Evolutionary conservation across 2,888 invertebrate species (phyloP).

Genomic region (Scaptodrosophila latifasciaeformis): DNA sequence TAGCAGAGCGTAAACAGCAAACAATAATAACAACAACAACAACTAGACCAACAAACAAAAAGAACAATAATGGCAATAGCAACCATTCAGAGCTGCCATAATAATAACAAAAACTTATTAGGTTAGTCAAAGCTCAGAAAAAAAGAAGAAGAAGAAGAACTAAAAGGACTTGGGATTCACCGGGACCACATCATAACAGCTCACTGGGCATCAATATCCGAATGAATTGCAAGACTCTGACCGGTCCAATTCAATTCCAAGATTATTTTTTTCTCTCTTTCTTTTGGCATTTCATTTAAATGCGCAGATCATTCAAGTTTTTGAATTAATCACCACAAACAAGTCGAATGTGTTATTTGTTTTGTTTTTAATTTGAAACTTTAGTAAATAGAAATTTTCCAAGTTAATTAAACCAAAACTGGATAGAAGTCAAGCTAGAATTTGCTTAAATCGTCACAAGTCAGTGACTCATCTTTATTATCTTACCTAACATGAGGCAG

Average conservation of each 20-base stretch:
- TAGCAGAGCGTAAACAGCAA: constrained; percentile 40
- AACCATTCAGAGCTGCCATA: constrained; percentile 25
- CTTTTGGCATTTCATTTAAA: constrained; percentile 19
- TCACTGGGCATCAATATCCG: not conserved
- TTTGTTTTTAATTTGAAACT: too few species aligned
- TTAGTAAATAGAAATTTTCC: too few species aligned
- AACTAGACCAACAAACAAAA: constrained; percentile 5
- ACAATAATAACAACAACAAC: constrained; percentile 21
- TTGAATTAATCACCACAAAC: constrained; percentile 19
- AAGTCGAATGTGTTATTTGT: constrained; percentile 12
- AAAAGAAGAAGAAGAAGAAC: too few species aligned
- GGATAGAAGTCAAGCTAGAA: too few species aligned
- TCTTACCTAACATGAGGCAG: too few species aligned
- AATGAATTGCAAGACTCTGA: not conserved
- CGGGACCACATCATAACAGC: too few species aligned
- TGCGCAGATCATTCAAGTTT: constrained; percentile 39
- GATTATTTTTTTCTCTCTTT: too few species aligned
- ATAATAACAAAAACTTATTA: constrained; percentile 64
- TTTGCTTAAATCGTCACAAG: too few species aligned
- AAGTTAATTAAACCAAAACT: too few species aligned
- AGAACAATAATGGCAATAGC: constrained; percentile 8
- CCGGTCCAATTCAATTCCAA: not conserved
- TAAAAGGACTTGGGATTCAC: too few species aligned
- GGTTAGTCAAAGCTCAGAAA: too few species aligned
- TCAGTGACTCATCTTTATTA: too few species aligned